phyloP scores from a whole-genome alignment of 1,140 invertebrate species.

The Lethrus apterus region DNA sequence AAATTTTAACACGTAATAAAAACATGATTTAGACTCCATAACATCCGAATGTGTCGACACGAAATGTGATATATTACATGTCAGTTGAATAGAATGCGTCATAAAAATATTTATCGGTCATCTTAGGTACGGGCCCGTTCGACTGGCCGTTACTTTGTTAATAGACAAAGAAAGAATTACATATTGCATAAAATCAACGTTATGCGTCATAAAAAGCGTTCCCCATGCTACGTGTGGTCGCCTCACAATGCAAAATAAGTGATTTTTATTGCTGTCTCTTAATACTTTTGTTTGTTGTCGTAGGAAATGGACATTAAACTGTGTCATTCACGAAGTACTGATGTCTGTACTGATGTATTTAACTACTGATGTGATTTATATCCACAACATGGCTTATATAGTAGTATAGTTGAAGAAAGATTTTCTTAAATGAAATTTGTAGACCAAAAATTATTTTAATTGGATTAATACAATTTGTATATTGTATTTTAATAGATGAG shows the following conservation, averaged over 20 bases:
- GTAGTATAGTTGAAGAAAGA: too few relatives aligned
- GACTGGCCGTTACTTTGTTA: background rate
- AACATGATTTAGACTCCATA: conserved; percentile 11
- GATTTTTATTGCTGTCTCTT: conserved; percentile 10
- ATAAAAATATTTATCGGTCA: conserved; percentile 11
- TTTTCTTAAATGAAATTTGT: too few relatives aligned
- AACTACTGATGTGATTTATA: too few relatives aligned
- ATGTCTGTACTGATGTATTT: too few relatives aligned
- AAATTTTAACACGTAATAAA: conserved; percentile 14
- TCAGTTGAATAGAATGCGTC: conserved; percentile 7
- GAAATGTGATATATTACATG: conserved; percentile 7
- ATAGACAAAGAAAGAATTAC: conserved; percentile 6
- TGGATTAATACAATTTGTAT: too few relatives aligned
- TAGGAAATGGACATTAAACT: too few relatives aligned
- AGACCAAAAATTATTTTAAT: too few relatives aligned
- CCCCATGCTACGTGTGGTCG: conserved; percentile 9
- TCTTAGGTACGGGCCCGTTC: conserved; percentile 4
- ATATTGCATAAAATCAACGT: conserved; percentile 2
- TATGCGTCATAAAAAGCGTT: conserved; percentile 9
- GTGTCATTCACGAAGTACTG: too few relatives aligned
- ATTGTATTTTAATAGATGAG: too few relatives aligned
- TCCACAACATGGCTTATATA: too few relatives aligned
- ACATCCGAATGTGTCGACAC: conserved; percentile 7
- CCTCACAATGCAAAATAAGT: conserved; percentile 10
- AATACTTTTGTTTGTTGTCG: background rate